A percentile compares a stretch with the other conserved stretches of the same genome.
Conservation (phyloP, 2,113 vertebrate genomes). For the Alligator sinensis region DNA sequence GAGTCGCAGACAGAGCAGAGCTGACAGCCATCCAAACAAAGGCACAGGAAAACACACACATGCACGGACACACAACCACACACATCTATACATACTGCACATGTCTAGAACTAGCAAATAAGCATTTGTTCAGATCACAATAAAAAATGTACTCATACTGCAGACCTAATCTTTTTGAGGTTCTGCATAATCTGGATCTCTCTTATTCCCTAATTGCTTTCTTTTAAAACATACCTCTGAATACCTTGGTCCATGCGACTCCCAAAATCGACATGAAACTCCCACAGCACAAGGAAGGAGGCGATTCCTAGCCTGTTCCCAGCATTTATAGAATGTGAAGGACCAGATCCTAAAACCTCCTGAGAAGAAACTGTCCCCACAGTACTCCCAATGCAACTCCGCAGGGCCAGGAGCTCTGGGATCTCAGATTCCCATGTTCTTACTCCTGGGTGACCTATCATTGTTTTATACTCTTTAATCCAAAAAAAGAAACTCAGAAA, state of each 20-base stretch:
- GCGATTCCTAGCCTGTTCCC: background rate
- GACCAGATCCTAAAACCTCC: background rate
- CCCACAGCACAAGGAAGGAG: background rate
- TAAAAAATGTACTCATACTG: background rate
- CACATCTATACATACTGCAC: too few species aligned
- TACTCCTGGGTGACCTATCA: too few species aligned
- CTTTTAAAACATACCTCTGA: background rate
- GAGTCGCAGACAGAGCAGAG: too few species aligned
- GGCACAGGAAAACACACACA: rapidly evolving
- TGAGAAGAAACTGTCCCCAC: background rate
- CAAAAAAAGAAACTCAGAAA: background rate
- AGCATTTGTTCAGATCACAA: background rate
- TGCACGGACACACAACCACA: background rate
- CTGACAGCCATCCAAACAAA: background rate
- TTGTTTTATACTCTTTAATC: background rate
- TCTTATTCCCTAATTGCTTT: background rate
- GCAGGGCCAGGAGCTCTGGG: background rate
- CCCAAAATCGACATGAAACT: background rate
- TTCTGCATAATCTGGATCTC: background rate
- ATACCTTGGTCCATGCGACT: background rate
- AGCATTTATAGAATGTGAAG: background rate
- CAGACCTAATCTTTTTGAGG: background rate
- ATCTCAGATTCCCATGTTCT: background rate
- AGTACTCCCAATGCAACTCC: background rate
- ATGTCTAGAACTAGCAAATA: background rate